Evolutionary conservation across 2,113 vertebrate species (phyloP).

Genomic region (Podarcis cretensis): DNA sequence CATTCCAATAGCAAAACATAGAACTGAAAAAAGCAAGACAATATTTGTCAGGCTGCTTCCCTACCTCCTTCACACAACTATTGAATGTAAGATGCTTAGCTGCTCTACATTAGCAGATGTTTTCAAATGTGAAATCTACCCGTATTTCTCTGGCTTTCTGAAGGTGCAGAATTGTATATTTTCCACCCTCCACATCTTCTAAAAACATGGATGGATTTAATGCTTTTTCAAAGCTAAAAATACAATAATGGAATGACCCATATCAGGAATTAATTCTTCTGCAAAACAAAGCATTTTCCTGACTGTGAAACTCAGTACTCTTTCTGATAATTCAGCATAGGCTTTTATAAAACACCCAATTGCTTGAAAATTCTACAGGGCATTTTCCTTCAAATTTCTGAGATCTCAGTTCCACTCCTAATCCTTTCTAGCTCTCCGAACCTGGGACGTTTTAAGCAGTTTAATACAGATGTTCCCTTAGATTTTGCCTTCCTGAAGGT

Average conservation of each 20-base stretch:
- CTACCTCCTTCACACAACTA: neutral
- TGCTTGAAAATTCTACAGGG: neutral
- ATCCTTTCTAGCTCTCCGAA: neutral
- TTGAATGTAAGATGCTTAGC: neutral
- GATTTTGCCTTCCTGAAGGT: neutral
- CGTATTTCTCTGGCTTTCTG: neutral
- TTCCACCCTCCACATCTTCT: neutral
- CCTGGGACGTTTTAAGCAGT: neutral
- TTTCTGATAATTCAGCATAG: neutral
- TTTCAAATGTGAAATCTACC: neutral
- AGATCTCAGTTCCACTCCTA: neutral
- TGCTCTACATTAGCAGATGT: neutral
- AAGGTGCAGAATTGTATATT: neutral
- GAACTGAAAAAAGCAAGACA: neutral
- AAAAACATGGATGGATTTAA: conserved; percentile 5
- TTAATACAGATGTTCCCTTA: neutral
- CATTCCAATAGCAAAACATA: neutral
- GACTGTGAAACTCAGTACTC: neutral
- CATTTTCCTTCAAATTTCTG: neutral
- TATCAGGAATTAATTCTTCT: neutral
- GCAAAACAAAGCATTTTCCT: neutral
- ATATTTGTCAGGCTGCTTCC: neutral
- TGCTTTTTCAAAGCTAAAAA: neutral
- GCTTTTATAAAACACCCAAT: neutral
- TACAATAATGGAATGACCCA: neutral